These are phyloP conservation scores for Otus sunia DNA, from an alignment of 2,113 vertebrate genomes.

Conservation along the genomic window DNA sequence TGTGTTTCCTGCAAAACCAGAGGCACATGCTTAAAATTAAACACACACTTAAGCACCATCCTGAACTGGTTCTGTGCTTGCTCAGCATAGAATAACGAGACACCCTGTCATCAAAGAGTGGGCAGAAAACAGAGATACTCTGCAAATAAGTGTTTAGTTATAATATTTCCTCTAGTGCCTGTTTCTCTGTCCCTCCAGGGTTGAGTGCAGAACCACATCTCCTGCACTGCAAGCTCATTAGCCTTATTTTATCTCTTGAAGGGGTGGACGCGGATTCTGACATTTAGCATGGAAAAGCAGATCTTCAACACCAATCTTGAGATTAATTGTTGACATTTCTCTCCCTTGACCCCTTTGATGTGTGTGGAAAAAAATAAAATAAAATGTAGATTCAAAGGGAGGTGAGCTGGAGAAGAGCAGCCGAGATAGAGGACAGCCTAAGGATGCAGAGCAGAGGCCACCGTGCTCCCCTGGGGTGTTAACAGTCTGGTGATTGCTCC, in stretches of 20 bases:
- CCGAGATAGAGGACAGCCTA: neutral
- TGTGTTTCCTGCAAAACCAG: neutral
- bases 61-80: neutral
- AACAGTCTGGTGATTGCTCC: neutral
- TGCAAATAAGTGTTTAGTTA: neutral
- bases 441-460: neutral
- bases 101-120: rapidly evolving
- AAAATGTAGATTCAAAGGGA: neutral
- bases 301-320: neutral
- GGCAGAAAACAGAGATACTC: neutral
- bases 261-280: neutral
- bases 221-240: neutral
- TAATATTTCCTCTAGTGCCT: neutral
- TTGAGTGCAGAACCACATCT: neutral
- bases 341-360: neutral
- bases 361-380: neutral
- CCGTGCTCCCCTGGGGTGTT: neutral
- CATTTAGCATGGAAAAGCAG: neutral
- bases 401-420: neutral
- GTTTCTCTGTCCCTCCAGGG: neutral
- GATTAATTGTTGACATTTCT: neutral
- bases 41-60: neutral
- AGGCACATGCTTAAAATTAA: neutral
- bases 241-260: neutral
- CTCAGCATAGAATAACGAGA: neutral